These are phyloP conservation scores for Willisornis vidua DNA, from an alignment of 2,113 vertebrate genomes.

Conservation along the genomic window DNA sequence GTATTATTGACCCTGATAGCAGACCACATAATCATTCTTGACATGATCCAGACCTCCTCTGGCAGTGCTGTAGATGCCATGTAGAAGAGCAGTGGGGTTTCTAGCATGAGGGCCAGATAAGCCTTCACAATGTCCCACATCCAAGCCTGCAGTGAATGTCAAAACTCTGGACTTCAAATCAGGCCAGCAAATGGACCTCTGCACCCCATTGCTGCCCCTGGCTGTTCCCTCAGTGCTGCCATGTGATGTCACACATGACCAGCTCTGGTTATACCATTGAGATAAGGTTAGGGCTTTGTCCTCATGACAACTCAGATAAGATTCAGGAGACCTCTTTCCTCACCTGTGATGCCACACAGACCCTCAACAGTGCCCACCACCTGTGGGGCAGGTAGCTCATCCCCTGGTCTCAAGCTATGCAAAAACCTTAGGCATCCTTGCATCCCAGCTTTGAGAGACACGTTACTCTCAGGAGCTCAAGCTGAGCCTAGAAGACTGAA, in stretches of 20 bases:
- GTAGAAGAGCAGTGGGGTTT: not conserved
- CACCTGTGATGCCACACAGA: not conserved
- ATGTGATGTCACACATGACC: accelerated
- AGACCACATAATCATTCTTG: not conserved
- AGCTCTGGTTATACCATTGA: not conserved
- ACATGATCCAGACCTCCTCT: not conserved
- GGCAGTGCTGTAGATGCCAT: not conserved
- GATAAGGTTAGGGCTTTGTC: not conserved
- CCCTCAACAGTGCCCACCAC: accelerated
- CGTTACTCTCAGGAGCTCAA: not conserved
- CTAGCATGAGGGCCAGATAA: not conserved
- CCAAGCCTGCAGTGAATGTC: not conserved
- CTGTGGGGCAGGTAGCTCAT: not conserved
- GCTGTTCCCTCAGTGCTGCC: accelerated
- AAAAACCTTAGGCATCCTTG: not conserved
- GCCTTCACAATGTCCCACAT: not conserved
- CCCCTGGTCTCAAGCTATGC: not conserved
- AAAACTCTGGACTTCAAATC: not conserved
- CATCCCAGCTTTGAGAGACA: not conserved
- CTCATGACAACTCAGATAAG: not conserved
- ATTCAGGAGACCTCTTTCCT: not conserved
- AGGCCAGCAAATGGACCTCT: not conserved
- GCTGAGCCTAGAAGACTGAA: not conserved
- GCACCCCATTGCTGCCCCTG: not conserved
- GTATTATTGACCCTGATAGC: not conserved